Conservation (phyloP, 1,140 invertebrate genomes). For the Drosophila quadrilineata region DNA sequence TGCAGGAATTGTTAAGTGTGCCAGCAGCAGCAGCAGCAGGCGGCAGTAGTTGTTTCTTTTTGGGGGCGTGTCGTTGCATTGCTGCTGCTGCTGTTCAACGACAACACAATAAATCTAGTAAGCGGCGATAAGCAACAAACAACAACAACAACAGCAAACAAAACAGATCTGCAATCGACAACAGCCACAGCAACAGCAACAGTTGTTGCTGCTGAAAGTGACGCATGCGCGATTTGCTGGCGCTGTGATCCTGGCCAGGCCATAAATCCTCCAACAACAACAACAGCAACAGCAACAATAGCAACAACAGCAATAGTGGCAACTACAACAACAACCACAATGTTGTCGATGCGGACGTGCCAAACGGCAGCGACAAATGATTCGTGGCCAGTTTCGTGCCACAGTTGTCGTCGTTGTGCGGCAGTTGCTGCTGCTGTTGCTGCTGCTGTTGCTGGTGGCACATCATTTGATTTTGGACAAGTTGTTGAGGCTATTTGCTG, state of each 20-base stretch:
- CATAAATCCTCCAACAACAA: conserved; percentile 76
- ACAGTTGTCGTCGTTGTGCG: neutral
- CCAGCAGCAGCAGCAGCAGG: neutral
- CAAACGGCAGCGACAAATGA: conserved; percentile 70
- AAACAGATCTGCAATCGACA: conserved; percentile 37
- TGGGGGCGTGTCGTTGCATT: conserved; percentile 42
- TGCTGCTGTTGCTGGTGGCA: conserved; percentile 50
- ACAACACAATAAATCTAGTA: conserved; percentile 73
- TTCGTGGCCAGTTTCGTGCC: conserved; percentile 54
- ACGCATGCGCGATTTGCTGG: conserved; percentile 76
- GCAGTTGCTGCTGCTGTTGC: conserved; percentile 5
- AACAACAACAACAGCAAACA: conserved; percentile 26
- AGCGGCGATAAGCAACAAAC: conserved; percentile 40
- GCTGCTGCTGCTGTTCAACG: too few species aligned
- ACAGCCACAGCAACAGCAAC: conserved; percentile 24
- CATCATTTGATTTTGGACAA: conserved; percentile 79
- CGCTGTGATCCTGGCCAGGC: conserved; percentile 72
- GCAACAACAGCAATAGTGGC: conserved; percentile 13
- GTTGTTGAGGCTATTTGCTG: conserved; percentile 77
- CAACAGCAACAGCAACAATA: conserved; percentile 13
- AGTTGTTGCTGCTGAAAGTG: conserved; percentile 58
- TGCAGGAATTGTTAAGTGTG: too few species aligned
- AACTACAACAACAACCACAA: conserved; percentile 15
- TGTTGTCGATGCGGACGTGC: conserved; percentile 69
- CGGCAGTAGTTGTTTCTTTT: neutral